Evolutionary conservation across 30 jellyfish, hydroid and myxozoan genomes (phyloP).

Genomic region (Sanderia malayensis): DNA sequence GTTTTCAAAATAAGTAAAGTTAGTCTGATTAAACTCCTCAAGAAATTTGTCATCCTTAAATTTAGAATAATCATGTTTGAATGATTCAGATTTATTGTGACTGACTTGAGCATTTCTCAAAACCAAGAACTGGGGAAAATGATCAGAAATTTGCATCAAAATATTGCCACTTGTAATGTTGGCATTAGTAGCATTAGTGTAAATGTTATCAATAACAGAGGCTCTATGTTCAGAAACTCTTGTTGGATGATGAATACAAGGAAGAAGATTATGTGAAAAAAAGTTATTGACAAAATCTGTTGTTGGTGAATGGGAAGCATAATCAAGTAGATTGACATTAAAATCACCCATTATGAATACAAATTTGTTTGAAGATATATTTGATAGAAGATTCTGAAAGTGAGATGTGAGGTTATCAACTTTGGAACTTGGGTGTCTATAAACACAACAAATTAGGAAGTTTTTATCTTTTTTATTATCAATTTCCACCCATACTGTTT

Average conservation of each 20-base stretch:
- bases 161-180: constrained; percentile 42
- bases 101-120: constrained; percentile 26
- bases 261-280: constrained; percentile 39
- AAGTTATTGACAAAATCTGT: constrained; percentile 27
- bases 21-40: constrained; percentile 22
- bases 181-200: constrained; percentile 22
- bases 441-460: constrained; percentile 23
- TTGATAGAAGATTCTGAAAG: constrained; percentile 27
- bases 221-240: constrained; percentile 27
- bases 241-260: constrained; percentile 36
- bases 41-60: constrained; percentile 29
- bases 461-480: constrained; percentile 32
- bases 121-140: constrained; percentile 44
- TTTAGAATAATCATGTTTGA: constrained; percentile 30
- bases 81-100: constrained; percentile 22
- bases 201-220: constrained; percentile 17
- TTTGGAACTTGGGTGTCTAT: constrained; percentile 39
- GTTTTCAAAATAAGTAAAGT: constrained; percentile 22
- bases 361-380: constrained; percentile 12
- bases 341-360: constrained; percentile 38
- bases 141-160: constrained; percentile 35
- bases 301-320: constrained; percentile 36
- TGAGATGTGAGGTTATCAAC: constrained; percentile 40
- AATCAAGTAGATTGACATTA: constrained; percentile 28
- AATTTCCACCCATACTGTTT: constrained; percentile 41